Evolutionary conservation across 2,888 invertebrate genomes (phyloP).

Genomic region (Neoascia interrupta): DNA sequence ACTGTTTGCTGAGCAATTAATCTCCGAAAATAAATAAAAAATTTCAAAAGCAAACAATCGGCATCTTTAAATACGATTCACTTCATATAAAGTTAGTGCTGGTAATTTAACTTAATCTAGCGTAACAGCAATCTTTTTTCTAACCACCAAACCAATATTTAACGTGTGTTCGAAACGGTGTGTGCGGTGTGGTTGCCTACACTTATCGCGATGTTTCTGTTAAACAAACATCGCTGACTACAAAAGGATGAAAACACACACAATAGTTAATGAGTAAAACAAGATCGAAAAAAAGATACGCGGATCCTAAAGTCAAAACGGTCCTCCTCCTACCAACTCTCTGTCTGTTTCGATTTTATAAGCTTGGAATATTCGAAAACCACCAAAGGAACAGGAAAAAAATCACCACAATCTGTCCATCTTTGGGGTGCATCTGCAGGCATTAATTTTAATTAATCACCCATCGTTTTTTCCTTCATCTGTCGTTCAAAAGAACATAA

Average conservation of each 20-base stretch:
- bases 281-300: constrained; percentile 47
- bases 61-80: constrained; percentile 35
- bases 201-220: constrained; percentile 49
- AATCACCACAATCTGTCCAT: constrained; percentile 64
- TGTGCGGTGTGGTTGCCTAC: not conserved
- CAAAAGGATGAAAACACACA: constrained; percentile 24
- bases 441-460: constrained; percentile 70
- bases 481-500: constrained; percentile 44
- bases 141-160: constrained; percentile 39
- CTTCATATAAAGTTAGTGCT: constrained; percentile 20
- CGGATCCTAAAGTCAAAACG: constrained; percentile 25
- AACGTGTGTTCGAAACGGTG: constrained; percentile 4
- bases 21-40: constrained; percentile 32
- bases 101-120: constrained; percentile 44
- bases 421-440: constrained; percentile 68
- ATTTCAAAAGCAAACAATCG: constrained; percentile 47
- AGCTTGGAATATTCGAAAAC: not conserved
- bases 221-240: constrained; percentile 51
- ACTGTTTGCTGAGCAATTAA: constrained; percentile 48
- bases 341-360: too few species aligned
- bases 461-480: constrained; percentile 60
- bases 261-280: constrained; percentile 55
- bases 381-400: not conserved
- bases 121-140: constrained; percentile 25
- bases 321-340: too few species aligned